Evolutionary conservation across 2,113 vertebrate species (phyloP).

Genomic region (Perccottus glenii): DNA sequence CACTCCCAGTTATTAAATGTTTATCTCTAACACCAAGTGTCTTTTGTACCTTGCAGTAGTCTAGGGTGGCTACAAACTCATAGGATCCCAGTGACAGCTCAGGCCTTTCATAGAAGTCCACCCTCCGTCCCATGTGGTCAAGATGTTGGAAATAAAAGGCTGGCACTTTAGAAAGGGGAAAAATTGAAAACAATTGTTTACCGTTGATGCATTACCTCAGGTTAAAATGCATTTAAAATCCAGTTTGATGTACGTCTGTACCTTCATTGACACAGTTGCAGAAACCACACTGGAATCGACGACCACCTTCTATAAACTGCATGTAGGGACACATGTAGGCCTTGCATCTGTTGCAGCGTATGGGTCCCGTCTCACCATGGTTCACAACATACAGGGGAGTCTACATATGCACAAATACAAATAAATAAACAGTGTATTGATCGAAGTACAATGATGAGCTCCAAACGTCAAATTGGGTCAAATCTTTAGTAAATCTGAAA

Average conservation of each 20-base stretch:
- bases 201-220: neutral
- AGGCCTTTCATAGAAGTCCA: slow-evolving; percentile 90
- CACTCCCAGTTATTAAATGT: no score
- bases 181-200: no score
- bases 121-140: slow-evolving; percentile 89
- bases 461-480: no score
- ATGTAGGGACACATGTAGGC: slow-evolving; percentile 98
- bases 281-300: slow-evolving; percentile 90
- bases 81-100: slow-evolving; percentile 97
- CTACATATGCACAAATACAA: slow-evolving; percentile 37
- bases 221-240: neutral
- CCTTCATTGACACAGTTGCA: slow-evolving; percentile 94
- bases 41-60: slow-evolving; percentile 90
- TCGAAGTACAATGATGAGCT: no score
- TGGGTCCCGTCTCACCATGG: slow-evolving; percentile 90
- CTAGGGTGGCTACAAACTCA: slow-evolving; percentile 87
- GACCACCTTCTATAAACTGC: slow-evolving; percentile 95
- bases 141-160: slow-evolving; percentile 94
- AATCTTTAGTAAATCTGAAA: neutral
- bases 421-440: neutral
- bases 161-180: slow-evolving; percentile 83
- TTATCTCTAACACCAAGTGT: no score
- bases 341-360: slow-evolving; percentile 95
- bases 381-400: slow-evolving; percentile 87
- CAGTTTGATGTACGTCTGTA: slow-evolving; percentile 43